Evolutionary conservation across 2,888 invertebrate species (phyloP), one percentile per base, ranked within the genome.

Genomic region (Philereme transversata): DNA sequence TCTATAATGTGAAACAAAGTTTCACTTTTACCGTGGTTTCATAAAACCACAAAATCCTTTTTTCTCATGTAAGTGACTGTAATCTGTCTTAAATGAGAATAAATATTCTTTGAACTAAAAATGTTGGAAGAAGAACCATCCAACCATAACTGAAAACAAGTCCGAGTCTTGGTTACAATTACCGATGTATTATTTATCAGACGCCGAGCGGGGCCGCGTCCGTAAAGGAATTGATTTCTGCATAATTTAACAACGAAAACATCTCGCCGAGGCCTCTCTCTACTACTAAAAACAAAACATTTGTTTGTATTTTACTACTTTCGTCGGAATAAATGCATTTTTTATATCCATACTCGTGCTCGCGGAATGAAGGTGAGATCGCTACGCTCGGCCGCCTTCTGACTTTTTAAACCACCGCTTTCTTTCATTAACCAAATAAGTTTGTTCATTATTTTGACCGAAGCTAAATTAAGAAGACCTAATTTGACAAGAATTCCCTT

Each of bases 181-280:
- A 91, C 88, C 82, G 73, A 88, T 88, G 85, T 87, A 85, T 90
- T 90, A 92, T 90, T 88, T 89, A 90, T 86, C 84, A 84, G 82
- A 75, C 73, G 78, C 81, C 78, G 81, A 78, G 77, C 73, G 78
- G 73, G 76, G 78, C 77, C 68, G 75, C 79, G 81, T 81, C 82
- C 84, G 85, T 76, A 84, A 89, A 90, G 87, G 86, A 92, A 92
- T 92, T 91, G 91, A 91, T 91, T 89, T 91, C 84, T 92, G 87
- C 89, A 92, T 92, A 90, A 91, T 91, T 92, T 89, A 91, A 80
- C 82, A 88, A 79, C 79, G 84, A 85, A 87, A 90, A 90, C 88
- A 87, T 86, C 86, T 89, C 80, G 75, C 80, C 68, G 84, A 84
- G 86, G 84, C 84, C 83, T 82, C 82, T 82, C 78, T 82, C 78